These are phyloP conservation scores for Neodiprion fabricii DNA, from an alignment of 1,140 invertebrate species.

Conservation along the genomic window DNA sequence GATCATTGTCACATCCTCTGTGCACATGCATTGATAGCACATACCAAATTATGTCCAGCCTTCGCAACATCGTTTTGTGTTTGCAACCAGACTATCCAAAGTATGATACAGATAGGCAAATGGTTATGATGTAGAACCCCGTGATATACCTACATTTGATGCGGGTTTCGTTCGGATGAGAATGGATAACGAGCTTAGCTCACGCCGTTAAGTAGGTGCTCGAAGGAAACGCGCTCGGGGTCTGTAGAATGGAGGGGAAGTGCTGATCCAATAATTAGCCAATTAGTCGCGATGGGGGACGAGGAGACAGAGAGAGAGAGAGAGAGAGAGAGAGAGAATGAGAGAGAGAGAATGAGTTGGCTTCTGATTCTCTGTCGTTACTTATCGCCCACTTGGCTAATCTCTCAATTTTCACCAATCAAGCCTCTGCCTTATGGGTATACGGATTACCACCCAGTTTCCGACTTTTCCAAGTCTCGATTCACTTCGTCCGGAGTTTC, in stretches of 20 bases:
- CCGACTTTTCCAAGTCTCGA: too few relatives aligned
- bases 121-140: neutral
- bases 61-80: too few relatives aligned
- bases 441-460: too few relatives aligned
- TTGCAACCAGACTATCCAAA: too few relatives aligned
- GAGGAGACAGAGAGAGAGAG: neutral
- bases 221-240: neutral
- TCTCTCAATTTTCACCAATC: neutral
- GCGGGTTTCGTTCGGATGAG: neutral
- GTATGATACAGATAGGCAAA: too few relatives aligned
- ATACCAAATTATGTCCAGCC: too few relatives aligned
- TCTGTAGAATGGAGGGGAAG: neutral
- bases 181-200: slow-evolving; percentile 3
- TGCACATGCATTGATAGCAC: too few relatives aligned
- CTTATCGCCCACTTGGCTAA: neutral
- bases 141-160: neutral
- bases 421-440: too few relatives aligned
- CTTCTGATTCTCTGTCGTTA: neutral
- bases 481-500: too few relatives aligned
- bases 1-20: too few relatives aligned
- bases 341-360: neutral
- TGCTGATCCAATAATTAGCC: slow-evolving; percentile 7
- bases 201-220: slow-evolving; percentile 1
- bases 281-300: neutral
- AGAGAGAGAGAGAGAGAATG: neutral